phyloP scores from a whole-genome alignment of 2,888 invertebrate species.

The Amiota minor region DNA sequence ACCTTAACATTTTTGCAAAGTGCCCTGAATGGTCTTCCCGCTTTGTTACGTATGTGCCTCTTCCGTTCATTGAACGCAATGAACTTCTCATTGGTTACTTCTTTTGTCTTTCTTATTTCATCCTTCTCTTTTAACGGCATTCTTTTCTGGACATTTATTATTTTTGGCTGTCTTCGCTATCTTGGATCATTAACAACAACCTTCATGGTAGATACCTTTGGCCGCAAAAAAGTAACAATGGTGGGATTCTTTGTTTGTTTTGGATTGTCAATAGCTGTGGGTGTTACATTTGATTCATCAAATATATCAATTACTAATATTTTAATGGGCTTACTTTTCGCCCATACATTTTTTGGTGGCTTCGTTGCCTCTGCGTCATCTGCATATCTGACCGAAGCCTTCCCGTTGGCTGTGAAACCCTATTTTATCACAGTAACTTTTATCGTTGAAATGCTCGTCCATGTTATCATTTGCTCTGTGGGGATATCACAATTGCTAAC shows the following conservation, averaged over 20 bases:
- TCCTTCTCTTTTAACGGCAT: neutral
- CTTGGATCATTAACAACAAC: constrained; percentile 41
- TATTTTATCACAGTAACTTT: constrained; percentile 57
- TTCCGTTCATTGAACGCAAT: constrained; percentile 49
- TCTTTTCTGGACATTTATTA: constrained; percentile 42
- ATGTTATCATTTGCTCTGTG: constrained; percentile 49
- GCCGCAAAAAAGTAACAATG: constrained; percentile 56
- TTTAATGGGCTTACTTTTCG: constrained; percentile 47
- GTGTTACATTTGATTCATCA: constrained; percentile 37
- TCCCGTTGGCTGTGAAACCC: constrained; percentile 62
- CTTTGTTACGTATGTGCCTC: constrained; percentile 48
- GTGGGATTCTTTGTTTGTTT: constrained; percentile 46
- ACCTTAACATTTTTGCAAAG: constrained; percentile 39
- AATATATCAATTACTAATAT: too few species aligned
- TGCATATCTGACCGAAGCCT: constrained; percentile 66
- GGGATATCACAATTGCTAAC: constrained; percentile 26
- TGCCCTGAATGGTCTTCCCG: constrained; percentile 38
- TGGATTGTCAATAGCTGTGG: constrained; percentile 49
- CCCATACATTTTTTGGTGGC: constrained; percentile 52
- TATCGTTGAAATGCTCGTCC: constrained; percentile 53
- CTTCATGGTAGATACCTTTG: constrained; percentile 51
- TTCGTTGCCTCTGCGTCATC: constrained; percentile 61
- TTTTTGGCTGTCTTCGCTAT: constrained; percentile 50
- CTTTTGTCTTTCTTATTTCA: neutral
- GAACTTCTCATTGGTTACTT: constrained; percentile 35